Base-by-base conservation (phyloP, 2,797 vertebrate species). In the Zenarchopterus dispar region DNA sequence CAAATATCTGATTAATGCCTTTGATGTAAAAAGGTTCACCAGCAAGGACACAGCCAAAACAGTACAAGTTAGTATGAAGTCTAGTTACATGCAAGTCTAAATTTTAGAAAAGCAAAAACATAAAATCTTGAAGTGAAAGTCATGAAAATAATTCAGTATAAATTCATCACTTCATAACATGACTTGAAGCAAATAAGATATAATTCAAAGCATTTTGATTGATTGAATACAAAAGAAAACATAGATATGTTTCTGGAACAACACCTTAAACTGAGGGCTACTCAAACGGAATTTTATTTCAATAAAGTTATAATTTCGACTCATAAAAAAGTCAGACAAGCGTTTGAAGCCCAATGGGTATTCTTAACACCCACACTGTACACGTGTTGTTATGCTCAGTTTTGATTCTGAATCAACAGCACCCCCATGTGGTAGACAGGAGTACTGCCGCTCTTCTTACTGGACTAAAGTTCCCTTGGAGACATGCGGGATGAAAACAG, bases 391-490 rank as follows among this genome's bases (percentile, higher is more conserved):
- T 21, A 8, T 7, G 10, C 17, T 42, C n/a, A 10, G 19, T 24
- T n/a, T 31, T 39, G n/a, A 4, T 43, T 28, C 53, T 53, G 21
- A 28, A 49, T 56, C 16, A 80, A 81, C 71, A 88, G 83, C 63
- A 24, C 75, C 19, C 78, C 66, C 91, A 4, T 69, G 86, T 91
- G 91, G 23, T 48, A 7, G 42, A 69, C 1, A 28, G 3, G 33
- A 67, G 63, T 44, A 86, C 49, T 50, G 2, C 19, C 2, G 8
- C 1, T 21, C 3, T 10, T 23, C 47, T 41, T 6, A 0, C 15
- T 36, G 3, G 59, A 26, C 21, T 52, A 2, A 49, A 28, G 17
- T 47, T 31, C 61, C 17, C 8, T 9, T 41, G 17, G 23, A 36
- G 24, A 33, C 5, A 10, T 4, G 8, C 4, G 4, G 10, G n/a